These are phyloP conservation scores for Tympanuchus pallidicinctus DNA, from an alignment of 2,113 vertebrate genomes.

Conservation along the genomic window DNA sequence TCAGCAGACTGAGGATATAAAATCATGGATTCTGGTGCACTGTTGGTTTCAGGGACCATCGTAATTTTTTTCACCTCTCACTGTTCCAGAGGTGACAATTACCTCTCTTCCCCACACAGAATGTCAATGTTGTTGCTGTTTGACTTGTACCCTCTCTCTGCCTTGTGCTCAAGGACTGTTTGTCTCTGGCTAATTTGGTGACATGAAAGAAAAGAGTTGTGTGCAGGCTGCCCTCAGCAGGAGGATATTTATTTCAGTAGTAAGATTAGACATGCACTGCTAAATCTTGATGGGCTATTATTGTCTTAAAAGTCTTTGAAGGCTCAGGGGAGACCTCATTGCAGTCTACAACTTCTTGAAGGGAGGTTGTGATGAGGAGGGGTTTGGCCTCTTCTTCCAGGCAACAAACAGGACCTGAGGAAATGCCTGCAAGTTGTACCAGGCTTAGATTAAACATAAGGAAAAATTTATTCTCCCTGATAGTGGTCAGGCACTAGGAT, in stretches of 20 bases:
- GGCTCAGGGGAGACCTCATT: too few species aligned
- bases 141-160: not conserved
- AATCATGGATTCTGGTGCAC: not conserved
- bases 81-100: not conserved
- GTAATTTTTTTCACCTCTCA: not conserved
- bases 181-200: not conserved
- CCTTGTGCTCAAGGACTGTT: not conserved
- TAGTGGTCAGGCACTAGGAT: too few species aligned
- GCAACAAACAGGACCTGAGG: not conserved
- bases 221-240: not conserved
- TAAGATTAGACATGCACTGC: not conserved
- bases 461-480: not conserved
- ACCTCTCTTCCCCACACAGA: not conserved
- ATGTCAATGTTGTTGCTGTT: not conserved
- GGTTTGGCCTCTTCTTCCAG: too few species aligned
- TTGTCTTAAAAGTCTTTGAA: not conserved
- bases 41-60: not conserved
- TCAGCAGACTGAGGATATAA: not conserved
- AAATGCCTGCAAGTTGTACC: not conserved
- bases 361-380: too few species aligned
- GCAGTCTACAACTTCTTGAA: too few species aligned
- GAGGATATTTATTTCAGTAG: not conserved
- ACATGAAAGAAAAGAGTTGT: not conserved
- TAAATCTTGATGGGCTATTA: not conserved
- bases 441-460: not conserved